phyloP scores from a whole-genome alignment of 2,113 vertebrate species.

The Labeo rohita region DNA sequence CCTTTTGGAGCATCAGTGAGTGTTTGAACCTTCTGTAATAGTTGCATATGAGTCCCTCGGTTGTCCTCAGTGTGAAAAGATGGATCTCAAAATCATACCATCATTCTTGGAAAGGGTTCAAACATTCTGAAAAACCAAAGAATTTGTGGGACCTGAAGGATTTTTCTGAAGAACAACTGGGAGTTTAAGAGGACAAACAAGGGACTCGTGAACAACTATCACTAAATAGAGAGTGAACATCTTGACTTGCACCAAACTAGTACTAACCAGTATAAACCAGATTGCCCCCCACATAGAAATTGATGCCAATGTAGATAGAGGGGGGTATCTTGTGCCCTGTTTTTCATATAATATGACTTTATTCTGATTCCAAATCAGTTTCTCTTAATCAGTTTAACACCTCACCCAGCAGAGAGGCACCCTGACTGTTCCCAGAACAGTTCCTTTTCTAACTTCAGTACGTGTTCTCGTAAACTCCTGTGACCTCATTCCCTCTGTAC shows the following conservation, averaged over 20 bases:
- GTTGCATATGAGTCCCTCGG: too few species aligned
- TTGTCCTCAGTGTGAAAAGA: too few species aligned
- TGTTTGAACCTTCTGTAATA: too few species aligned
- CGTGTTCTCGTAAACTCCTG: background rate
- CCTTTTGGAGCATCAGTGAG: too few species aligned
- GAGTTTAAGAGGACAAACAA: too few species aligned
- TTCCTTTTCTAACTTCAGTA: background rate
- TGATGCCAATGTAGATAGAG: background rate
- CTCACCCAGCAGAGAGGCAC: background rate
- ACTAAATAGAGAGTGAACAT: background rate
- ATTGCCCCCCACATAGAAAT: background rate
- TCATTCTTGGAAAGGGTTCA: too few species aligned
- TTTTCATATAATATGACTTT: background rate
- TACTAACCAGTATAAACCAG: background rate
- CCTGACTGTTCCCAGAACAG: slow-evolving; percentile 10
- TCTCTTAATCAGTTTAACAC: too few species aligned
- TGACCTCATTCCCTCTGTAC: slow-evolving; percentile 30
- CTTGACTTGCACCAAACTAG: background rate
- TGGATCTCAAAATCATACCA: too few species aligned
- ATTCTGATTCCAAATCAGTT: slow-evolving; percentile 27
- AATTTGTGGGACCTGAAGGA: too few species aligned
- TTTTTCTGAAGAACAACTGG: too few species aligned
- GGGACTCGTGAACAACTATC: too few species aligned
- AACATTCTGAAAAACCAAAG: too few species aligned
- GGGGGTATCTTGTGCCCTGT: background rate